Evolutionary conservation across 2,113 vertebrate species (phyloP).

Genomic region (Columbina picui): DNA sequence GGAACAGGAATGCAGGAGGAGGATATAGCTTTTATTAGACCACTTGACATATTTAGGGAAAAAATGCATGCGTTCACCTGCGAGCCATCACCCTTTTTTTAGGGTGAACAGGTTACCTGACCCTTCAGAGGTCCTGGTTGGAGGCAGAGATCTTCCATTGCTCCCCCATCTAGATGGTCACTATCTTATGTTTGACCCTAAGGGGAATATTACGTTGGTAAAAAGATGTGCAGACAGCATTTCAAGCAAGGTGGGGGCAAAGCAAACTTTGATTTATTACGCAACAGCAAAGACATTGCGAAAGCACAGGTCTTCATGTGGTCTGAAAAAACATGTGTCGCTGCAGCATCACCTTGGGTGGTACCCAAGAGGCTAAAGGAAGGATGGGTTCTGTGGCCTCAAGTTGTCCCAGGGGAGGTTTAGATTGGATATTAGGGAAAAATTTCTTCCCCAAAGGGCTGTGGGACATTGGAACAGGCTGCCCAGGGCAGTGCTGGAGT

Average conservation of each 20-base stretch:
- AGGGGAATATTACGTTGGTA: rapidly evolving
- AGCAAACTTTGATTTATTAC: background rate
- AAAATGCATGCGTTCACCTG: background rate
- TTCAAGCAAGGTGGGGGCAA: background rate
- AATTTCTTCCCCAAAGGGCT: too few species aligned
- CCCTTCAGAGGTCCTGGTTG: background rate
- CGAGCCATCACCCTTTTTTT: background rate
- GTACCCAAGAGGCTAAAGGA: rapidly evolving
- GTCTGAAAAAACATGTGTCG: background rate
- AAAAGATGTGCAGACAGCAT: background rate
- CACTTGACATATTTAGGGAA: background rate
- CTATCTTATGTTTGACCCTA: background rate
- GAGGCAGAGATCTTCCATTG: background rate
- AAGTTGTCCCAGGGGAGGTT: too few species aligned
- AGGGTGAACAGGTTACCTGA: background rate
- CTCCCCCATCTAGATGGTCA: background rate
- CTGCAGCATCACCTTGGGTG: background rate
- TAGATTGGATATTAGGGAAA: too few species aligned
- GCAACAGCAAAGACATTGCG: background rate
- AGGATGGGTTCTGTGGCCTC: background rate
- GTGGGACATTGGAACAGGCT: too few species aligned
- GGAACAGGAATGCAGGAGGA: background rate
- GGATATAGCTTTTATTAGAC: background rate
- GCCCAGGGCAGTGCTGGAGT: too few species aligned
- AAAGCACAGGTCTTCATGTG: background rate